A percentile compares a stretch with the other conserved stretches of the same genome.
Conservation (phyloP, 2,888 invertebrate species). For the Lymantria dispar region DNA sequence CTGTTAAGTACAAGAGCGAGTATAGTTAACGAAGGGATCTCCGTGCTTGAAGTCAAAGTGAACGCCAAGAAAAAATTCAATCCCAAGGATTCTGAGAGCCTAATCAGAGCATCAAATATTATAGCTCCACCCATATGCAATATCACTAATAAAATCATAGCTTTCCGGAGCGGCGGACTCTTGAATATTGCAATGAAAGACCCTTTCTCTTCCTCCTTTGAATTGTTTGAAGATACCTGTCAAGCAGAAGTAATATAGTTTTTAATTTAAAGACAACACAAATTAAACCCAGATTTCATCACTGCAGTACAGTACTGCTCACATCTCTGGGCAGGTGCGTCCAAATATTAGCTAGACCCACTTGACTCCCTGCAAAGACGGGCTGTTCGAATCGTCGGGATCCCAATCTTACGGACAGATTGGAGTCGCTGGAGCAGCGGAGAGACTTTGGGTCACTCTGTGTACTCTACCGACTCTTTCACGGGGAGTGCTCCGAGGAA, state of each 20-base stretch:
- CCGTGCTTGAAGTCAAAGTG: slow-evolving; percentile 50
- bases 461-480: too few species aligned
- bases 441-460: too few species aligned
- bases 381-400: too few species aligned
- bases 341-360: too few species aligned
- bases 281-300: too few species aligned
- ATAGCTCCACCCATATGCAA: slow-evolving; percentile 46
- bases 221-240: slow-evolving; percentile 7
- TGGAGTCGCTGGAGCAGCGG: too few species aligned
- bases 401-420: too few species aligned
- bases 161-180: slow-evolving; percentile 2
- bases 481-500: too few species aligned
- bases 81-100: slow-evolving; percentile 58
- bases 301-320: too few species aligned
- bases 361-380: too few species aligned
- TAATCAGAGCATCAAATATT: slow-evolving; percentile 53
- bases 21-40: slow-evolving; percentile 42
- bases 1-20: slow-evolving; percentile 9
- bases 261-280: not conserved
- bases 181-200: slow-evolving; percentile 5
- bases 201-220: not conserved
- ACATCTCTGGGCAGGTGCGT: too few species aligned
- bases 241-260: not conserved
- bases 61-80: slow-evolving; percentile 57
- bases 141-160: slow-evolving; percentile 21